Conservation (phyloP, 1,140 invertebrate genomes). For the Drosophila willistoni region DNA sequence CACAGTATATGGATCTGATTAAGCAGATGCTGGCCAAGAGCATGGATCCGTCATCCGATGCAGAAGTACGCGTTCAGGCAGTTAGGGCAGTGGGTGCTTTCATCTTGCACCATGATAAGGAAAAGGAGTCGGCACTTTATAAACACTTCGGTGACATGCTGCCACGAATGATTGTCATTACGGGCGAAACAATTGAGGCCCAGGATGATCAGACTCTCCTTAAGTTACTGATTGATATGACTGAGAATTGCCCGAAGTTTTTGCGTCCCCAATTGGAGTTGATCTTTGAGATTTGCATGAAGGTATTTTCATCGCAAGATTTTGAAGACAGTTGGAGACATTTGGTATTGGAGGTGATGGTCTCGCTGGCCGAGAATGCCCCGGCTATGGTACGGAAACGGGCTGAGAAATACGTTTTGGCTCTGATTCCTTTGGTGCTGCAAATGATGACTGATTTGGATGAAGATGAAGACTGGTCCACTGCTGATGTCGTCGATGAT, state of each 20-base stretch:
- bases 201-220: constrained; percentile 95
- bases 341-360: constrained; percentile 95
- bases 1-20: constrained; percentile 95
- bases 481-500: constrained; percentile 92
- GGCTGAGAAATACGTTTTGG: constrained; percentile 90
- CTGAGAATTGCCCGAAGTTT: constrained; percentile 96
- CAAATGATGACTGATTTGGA: constrained; percentile 99
- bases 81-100: constrained; percentile 95
- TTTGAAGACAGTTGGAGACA: constrained; percentile 94
- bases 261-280: constrained; percentile 92
- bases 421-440: constrained; percentile 92
- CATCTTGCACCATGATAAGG: constrained; percentile 93
- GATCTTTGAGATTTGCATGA: constrained; percentile 96
- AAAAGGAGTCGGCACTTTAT: constrained; percentile 93
- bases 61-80: constrained; percentile 91
- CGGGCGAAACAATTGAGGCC: constrained; percentile 88
- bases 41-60: constrained; percentile 88
- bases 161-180: constrained; percentile 89
- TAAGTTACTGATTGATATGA: constrained; percentile 96
- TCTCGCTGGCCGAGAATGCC: constrained; percentile 96
- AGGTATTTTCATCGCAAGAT: constrained; percentile 90
- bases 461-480: constrained; percentile 88
- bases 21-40: constrained; percentile 96
- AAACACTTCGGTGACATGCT: constrained; percentile 94
- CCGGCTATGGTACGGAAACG: constrained; percentile 97